Conservation (phyloP, 2,888 invertebrate species). For the Copidosoma aretas region DNA sequence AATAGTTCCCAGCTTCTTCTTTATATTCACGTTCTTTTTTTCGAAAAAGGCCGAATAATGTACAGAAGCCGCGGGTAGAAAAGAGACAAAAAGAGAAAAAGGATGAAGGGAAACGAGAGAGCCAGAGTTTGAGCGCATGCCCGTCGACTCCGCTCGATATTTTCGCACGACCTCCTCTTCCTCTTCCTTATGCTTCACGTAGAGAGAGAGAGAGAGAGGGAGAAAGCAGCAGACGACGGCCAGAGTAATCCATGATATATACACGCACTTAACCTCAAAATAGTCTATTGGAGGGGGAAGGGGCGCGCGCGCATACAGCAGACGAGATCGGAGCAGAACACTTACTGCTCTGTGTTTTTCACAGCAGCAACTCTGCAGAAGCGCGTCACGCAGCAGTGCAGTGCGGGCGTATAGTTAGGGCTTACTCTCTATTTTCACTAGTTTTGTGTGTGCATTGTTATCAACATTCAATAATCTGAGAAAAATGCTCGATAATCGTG, state of each 20-base stretch:
- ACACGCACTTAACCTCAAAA: constrained; percentile 42
- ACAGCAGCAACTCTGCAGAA: neutral
- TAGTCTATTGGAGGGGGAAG: neutral
- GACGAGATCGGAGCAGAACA: neutral
- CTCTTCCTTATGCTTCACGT: no score
- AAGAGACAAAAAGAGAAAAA: constrained; percentile 7
- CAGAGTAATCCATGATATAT: no score
- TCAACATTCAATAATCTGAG: no score
- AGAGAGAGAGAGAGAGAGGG: neutral
- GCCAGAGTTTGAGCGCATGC: constrained; percentile 31
- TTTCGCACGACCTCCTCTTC: neutral
- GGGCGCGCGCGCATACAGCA: constrained; percentile 1
- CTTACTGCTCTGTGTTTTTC: constrained; percentile 1
- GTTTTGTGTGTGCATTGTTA: neutral
- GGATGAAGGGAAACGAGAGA: neutral
- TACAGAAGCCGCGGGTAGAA: no score
- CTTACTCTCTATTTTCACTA: neutral
- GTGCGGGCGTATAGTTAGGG: no score
- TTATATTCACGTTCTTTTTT: no score
- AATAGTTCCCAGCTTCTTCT: no score
- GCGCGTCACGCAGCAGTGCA: neutral
- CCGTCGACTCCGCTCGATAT: constrained; percentile 43
- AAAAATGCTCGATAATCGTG: neutral
- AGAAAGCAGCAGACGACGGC: constrained; percentile 37
- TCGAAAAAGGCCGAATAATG: no score